These are phyloP conservation scores for Drosophila sturtevanti DNA, from an alignment of 1,140 invertebrate species.

Conservation along the genomic window DNA sequence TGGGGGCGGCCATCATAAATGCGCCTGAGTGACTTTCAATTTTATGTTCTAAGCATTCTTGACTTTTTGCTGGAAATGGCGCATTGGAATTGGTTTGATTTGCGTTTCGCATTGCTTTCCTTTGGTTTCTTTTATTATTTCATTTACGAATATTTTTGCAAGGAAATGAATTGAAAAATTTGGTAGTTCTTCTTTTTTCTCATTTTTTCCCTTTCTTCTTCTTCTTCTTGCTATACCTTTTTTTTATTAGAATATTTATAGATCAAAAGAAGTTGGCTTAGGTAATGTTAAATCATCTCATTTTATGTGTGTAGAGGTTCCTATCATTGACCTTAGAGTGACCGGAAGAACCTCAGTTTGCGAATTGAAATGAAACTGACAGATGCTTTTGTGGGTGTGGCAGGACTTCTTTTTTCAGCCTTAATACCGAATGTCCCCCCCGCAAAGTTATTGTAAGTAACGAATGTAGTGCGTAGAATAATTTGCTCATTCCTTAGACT, in stretches of 20 bases:
- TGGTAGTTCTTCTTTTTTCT: neutral
- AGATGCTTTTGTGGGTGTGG: neutral
- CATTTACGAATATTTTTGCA: slow-evolving; percentile 2
- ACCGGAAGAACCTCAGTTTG: neutral
- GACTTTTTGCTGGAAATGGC: slow-evolving; percentile 13
- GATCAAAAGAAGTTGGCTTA: neutral
- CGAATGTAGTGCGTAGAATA: too few relatives aligned
- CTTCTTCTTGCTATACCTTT: too few relatives aligned
- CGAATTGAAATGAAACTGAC: neutral
- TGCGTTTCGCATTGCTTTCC: neutral
- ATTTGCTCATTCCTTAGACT: too few relatives aligned
- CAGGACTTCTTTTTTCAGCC: too few relatives aligned
- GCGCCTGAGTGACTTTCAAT: slow-evolving; percentile 51
- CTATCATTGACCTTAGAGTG: neutral
- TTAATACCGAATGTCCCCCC: too few relatives aligned
- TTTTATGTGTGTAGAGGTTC: neutral
- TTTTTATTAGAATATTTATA: neutral
- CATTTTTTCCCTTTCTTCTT: neutral
- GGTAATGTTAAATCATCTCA: neutral
- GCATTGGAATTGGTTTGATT: slow-evolving; percentile 14
- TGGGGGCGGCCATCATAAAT: slow-evolving; percentile 38
- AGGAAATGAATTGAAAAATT: neutral
- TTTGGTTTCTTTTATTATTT: slow-evolving; percentile 1
- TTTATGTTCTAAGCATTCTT: slow-evolving; percentile 30
- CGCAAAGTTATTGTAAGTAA: too few relatives aligned